A percentile compares a stretch with the other conserved stretches of the same genome.
These are phyloP conservation scores for Anagyrus pseudococci DNA, from an alignment of 2,888 invertebrate genomes.

Conservation along the genomic window DNA sequence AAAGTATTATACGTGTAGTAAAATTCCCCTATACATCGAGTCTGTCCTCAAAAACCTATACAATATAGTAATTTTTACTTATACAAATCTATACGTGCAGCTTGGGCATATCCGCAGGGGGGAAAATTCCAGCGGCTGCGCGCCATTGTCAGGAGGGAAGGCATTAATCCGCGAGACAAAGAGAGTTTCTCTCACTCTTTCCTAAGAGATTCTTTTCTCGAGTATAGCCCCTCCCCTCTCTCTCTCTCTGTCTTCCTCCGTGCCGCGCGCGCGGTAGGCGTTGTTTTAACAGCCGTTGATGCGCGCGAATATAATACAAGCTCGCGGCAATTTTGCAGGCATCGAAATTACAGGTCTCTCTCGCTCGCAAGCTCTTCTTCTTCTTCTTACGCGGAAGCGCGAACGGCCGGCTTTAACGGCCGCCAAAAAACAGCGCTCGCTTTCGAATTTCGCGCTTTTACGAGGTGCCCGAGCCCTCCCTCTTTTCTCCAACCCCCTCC, in stretches of 20 bases:
- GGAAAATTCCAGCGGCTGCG: no score
- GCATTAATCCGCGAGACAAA: background rate
- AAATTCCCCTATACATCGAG: no score
- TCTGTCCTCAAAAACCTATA: no score
- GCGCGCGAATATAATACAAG: conserved; percentile 38
- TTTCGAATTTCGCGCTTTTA: conserved; percentile 35
- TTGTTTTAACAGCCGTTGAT: conserved; percentile 13
- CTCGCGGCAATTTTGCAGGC: no score
- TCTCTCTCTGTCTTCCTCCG: background rate
- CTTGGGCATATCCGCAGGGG: no score
- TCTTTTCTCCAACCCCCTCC: background rate
- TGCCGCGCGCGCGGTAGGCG: background rate
- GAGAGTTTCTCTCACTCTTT: background rate
- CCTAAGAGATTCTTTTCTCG: background rate
- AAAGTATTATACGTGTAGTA: no score
- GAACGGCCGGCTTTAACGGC: conserved; percentile 34
- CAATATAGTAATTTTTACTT: no score
- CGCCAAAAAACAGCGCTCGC: conserved; percentile 21
- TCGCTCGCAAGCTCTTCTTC: conserved; percentile 50
- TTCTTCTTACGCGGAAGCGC: conserved; percentile 36
- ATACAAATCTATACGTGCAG: no score
- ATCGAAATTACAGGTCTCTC: conserved; percentile 45
- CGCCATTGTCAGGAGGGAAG: no score
- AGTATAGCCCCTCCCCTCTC: conserved; percentile 13
- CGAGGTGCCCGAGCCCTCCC: background rate